Percentiles rank a stretch among this genome's conserved stretches.
These are phyloP conservation scores for Aix galericulata DNA, from an alignment of 2,113 vertebrate genomes.

Conservation along the genomic window DNA sequence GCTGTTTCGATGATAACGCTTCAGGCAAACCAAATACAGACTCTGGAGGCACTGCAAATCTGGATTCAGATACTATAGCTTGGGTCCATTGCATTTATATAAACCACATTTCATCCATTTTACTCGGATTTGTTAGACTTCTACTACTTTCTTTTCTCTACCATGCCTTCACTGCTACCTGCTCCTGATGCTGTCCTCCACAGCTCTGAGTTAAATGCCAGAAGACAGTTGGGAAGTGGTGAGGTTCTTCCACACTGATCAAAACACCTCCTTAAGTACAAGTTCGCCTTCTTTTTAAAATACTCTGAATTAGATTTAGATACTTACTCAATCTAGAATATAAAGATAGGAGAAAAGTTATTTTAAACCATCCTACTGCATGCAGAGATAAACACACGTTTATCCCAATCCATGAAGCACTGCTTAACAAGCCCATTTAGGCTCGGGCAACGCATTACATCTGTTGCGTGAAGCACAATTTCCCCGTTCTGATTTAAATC, in stretches of 20 bases:
- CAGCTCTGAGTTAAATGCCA: not conserved
- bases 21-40: not conserved
- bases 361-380: not conserved
- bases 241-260: not conserved
- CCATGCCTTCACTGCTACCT: not conserved
- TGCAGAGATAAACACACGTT: not conserved
- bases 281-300: not conserved
- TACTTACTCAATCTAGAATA: not conserved
- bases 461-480: not conserved
- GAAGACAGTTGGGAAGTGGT: rapidly evolving
- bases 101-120: not conserved
- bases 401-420: not conserved
- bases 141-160: not conserved
- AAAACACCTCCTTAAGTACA: not conserved
- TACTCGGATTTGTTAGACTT: not conserved
- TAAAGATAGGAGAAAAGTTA: not conserved
- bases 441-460: rapidly evolving
- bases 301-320: not conserved
- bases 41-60: not conserved
- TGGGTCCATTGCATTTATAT: too few species aligned
- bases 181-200: rapidly evolving
- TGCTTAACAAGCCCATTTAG: not conserved
- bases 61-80: not conserved
- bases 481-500: not conserved
- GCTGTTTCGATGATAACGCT: rapidly evolving